Base-by-base conservation (phyloP, 2,888 invertebrate genomes). In the Crematogaster levior region DNA sequence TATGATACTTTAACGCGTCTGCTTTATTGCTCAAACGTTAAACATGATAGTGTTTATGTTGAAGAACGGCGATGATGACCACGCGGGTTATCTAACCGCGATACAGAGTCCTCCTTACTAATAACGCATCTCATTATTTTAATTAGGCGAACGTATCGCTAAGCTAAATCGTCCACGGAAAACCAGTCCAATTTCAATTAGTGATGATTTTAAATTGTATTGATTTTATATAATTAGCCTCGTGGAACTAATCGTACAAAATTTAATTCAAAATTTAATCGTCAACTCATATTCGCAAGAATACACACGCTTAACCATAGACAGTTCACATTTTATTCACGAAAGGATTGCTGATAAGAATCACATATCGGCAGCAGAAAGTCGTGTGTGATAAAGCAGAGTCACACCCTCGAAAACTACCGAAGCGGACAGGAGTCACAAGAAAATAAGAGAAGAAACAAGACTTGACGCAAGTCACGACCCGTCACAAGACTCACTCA, bases 361-460 rank as follows among this genome's bases (percentile, higher is more conserved):
- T 93, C 92, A 87, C 92, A 90, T 93, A 94, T 94, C 94, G 94
- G 90, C 93, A 91, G 91, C 93, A 93, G 92, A 92, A 91, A 92
- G 93, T 91, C 92, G 92, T 82, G 86, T 81, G 86, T 86, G 89
- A 89, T 89, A 87, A 89, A 83, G 88, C 86, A 85, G 85, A 85
- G 87, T 86, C 86, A 84, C 87, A 88, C 87, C 84, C 84, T 85
- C 83, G 77, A 85, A 85, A 87, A 90, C 85, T 84, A 86, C 86
- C 85, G 86, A 86, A 86, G 88, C 87, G 81, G 88, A 88, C 88
- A 87, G 86, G 89, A 90, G 90, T 91, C 90, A 84, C 84, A 83
- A 87, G 85, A 85, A 75, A 84, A 86, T 84, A 86, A 86, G 84
- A 86, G 88, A 85, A 88, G 89, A 82, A 84, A 88, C 63, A 82